A percentile compares a stretch with the other conserved stretches of the same genome.
These are phyloP conservation scores for Acleris holmiana DNA, from an alignment of 2,888 invertebrate genomes.

Conservation along the genomic window DNA sequence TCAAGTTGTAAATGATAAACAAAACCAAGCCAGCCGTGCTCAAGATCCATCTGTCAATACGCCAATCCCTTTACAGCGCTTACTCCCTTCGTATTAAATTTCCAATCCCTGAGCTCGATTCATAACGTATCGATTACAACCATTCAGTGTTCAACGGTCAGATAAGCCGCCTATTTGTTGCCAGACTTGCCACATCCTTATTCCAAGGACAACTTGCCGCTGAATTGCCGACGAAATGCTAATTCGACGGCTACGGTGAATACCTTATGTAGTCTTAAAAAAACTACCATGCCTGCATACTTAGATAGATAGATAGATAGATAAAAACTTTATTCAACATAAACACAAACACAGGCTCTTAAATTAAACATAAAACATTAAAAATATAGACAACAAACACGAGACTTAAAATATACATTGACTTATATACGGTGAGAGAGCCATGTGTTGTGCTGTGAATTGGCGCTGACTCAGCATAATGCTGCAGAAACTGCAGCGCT, in stretches of 20 bases:
- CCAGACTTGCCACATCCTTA: slow-evolving; percentile 65
- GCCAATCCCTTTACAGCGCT: slow-evolving; percentile 20
- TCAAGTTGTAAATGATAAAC: slow-evolving; percentile 21
- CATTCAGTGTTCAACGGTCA: slow-evolving; percentile 45
- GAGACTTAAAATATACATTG: too few species aligned
- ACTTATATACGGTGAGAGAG: too few species aligned
- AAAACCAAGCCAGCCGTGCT: slow-evolving; percentile 20
- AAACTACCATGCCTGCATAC: slow-evolving; percentile 58
- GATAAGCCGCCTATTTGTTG: slow-evolving; percentile 64
- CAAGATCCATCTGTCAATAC: slow-evolving; percentile 34
- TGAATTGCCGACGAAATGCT: slow-evolving; percentile 75
- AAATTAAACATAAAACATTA: too few species aligned
- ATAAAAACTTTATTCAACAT: too few species aligned
- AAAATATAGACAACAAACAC: too few species aligned
- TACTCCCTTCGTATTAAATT: slow-evolving; percentile 24
- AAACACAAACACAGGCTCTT: too few species aligned
- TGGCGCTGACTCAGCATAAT: too few species aligned
- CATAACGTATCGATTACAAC: slow-evolving; percentile 34
- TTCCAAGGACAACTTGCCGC: slow-evolving; percentile 74
- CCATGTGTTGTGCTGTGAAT: too few species aligned
- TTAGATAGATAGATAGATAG: too few species aligned
- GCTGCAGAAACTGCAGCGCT: too few species aligned
- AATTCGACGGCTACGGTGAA: slow-evolving; percentile 74
- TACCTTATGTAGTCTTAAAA: slow-evolving; percentile 70
- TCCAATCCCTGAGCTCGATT: slow-evolving; percentile 13